Percentiles rank a stretch among this genome's conserved stretches.
These are phyloP conservation scores for Drosophila equinoxialis DNA, from an alignment of 1,140 invertebrate genomes.

Conservation along the genomic window DNA sequence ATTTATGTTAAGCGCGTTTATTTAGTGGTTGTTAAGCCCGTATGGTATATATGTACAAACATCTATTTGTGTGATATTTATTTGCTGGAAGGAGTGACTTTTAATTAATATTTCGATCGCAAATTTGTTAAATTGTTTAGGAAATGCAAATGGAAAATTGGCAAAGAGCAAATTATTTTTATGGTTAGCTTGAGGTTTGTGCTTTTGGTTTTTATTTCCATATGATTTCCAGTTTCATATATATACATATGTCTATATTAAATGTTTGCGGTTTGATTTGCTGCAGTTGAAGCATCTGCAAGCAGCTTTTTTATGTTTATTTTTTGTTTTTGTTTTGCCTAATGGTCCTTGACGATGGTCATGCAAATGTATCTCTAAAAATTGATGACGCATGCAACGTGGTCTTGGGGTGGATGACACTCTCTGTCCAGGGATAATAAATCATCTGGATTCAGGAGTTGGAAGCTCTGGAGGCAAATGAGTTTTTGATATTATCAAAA, in stretches of 20 bases:
- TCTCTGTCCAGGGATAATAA: slow-evolving; percentile 53
- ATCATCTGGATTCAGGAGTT: slow-evolving; percentile 45
- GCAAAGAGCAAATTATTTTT: slow-evolving; percentile 59
- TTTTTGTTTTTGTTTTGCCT: slow-evolving; percentile 31
- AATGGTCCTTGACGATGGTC: slow-evolving; percentile 68
- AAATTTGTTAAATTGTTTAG: slow-evolving; percentile 65
- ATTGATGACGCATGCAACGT: slow-evolving; percentile 73
- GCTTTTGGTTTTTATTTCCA: background rate
- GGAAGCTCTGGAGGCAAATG: slow-evolving; percentile 55
- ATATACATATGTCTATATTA: slow-evolving; percentile 32
- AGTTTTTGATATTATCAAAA: slow-evolving; percentile 81
- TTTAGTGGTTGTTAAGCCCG: slow-evolving; percentile 64
- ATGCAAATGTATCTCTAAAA: slow-evolving; percentile 75
- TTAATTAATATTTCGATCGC: slow-evolving; percentile 72
- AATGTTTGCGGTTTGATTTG: slow-evolving; percentile 56
- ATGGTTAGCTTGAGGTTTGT: slow-evolving; percentile 40
- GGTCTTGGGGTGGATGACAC: slow-evolving; percentile 16
- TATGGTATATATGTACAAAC: slow-evolving; percentile 36
- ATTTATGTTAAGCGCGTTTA: slow-evolving; percentile 78
- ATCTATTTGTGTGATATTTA: no score
- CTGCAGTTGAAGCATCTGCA: slow-evolving; percentile 40
- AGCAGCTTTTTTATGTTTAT: slow-evolving; percentile 11
- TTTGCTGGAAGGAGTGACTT: slow-evolving; percentile 45
- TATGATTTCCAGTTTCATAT: no score
- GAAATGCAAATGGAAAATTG: slow-evolving; percentile 39